These are phyloP conservation scores for Acanthiza pusilla DNA, from an alignment of 2,797 vertebrate species.

Conservation along the genomic window DNA sequence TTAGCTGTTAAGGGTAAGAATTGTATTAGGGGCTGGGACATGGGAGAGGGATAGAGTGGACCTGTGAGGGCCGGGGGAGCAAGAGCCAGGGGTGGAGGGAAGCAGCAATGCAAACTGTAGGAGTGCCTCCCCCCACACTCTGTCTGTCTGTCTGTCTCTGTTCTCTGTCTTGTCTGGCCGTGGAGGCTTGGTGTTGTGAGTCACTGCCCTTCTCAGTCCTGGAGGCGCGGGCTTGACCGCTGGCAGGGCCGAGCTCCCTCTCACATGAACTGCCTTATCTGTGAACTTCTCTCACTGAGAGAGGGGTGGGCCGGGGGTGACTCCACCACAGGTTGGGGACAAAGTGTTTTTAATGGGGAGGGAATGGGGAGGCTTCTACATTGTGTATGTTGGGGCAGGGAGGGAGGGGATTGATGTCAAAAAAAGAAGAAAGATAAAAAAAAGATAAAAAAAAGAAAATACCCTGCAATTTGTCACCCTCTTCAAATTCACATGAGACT, in stretches of 20 bases:
- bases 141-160: constrained; percentile 66
- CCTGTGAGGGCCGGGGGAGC: constrained; percentile 1
- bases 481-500: constrained; percentile 21
- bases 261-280: constrained; percentile 75
- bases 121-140: constrained; percentile 54
- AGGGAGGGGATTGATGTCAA: constrained; percentile 15
- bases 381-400: constrained; percentile 3
- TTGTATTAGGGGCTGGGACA: constrained; percentile 63
- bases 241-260: constrained; percentile 66
- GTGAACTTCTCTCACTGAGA: constrained; percentile 62
- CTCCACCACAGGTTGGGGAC: constrained; percentile 15
- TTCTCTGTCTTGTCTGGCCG: constrained; percentile 63
- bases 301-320: constrained; percentile 1
- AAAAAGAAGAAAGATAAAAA: not conserved
- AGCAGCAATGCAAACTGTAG: constrained; percentile 49
- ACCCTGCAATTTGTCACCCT: constrained; percentile 45
- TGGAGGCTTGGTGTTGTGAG: constrained; percentile 24
- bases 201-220: constrained; percentile 58
- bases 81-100: not conserved
- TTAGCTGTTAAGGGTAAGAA: constrained; percentile 59
- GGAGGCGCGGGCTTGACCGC: constrained; percentile 31
- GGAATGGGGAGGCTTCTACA: constrained; percentile 41
- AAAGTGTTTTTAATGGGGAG: constrained; percentile 19
- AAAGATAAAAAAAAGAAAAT: not conserved
- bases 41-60: constrained; percentile 29